phyloP scores from a whole-genome alignment of 1,140 invertebrate genomes.

The Dinoponera quadriceps region DNA sequence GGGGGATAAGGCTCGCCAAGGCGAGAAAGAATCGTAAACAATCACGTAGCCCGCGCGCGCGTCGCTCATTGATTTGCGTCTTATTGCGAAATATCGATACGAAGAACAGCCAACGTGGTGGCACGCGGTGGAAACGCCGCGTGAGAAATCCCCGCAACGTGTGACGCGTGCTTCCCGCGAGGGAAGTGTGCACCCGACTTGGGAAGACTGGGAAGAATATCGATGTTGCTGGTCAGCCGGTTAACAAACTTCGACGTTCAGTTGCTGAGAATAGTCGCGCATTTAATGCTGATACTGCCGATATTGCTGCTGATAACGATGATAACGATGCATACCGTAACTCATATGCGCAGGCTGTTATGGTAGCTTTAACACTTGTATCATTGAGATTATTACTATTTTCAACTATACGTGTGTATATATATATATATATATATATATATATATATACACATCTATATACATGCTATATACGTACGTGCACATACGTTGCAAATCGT shows the following conservation, averaged over 20 bases:
- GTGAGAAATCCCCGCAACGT: background rate
- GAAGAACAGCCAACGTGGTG: background rate
- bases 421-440: no score
- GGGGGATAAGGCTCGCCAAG: background rate
- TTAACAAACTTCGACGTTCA: constrained; percentile 6
- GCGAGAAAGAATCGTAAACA: background rate
- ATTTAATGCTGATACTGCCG: no score
- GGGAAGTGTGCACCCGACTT: background rate
- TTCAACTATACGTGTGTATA: no score
- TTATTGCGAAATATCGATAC: background rate
- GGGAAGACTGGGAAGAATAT: background rate
- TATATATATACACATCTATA: no score
- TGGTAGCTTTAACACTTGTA: no score
- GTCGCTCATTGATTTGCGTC: background rate
- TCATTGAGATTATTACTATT: no score
- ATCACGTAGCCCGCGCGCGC: constrained; percentile 12
- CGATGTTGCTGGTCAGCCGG: constrained; percentile 12
- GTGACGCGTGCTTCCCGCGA: background rate
- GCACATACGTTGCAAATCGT: no score
- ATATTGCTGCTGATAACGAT: no score
- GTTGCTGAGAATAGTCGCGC: background rate
- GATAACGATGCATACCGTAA: background rate
- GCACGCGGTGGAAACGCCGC: background rate
- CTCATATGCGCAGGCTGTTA: background rate
- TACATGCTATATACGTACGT: no score